Evolutionary conservation across 2,113 vertebrate species (phyloP).

Genomic region (Scatophagus argus): DNA sequence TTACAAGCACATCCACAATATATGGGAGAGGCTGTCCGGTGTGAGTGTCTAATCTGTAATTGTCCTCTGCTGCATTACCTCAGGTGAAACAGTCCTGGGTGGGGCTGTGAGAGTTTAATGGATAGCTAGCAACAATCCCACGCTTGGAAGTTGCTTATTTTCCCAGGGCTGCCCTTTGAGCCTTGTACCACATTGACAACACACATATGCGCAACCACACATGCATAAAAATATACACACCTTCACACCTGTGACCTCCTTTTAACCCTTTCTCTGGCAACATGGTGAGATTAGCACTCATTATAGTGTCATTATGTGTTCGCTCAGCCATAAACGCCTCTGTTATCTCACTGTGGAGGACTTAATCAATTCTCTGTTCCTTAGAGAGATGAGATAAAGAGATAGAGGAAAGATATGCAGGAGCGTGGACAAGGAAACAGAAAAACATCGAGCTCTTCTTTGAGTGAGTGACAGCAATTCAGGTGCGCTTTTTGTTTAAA

Average conservation of each 20-base stretch:
- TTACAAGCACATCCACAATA: conserved; percentile 71
- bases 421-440: conserved; percentile 21
- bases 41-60: conserved; percentile 75
- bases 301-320: conserved; percentile 78
- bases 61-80: conserved; percentile 74
- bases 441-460: conserved; percentile 23
- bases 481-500: neutral
- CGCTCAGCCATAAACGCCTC: conserved; percentile 66
- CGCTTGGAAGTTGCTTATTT: conserved; percentile 62
- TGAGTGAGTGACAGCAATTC: conserved; percentile 5
- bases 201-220: conserved; percentile 40
- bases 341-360: conserved; percentile 64
- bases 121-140: conserved; percentile 73
- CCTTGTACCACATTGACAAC: conserved; percentile 28
- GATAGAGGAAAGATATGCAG: conserved; percentile 56
- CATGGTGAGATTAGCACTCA: conserved; percentile 69
- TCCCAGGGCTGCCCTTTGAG: conserved; percentile 76
- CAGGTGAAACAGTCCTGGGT: conserved; percentile 75
- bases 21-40: conserved; percentile 72
- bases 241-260: conserved; percentile 75
- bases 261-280: conserved; percentile 66
- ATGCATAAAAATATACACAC: conserved; percentile 58
- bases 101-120: conserved; percentile 68
- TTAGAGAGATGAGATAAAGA: conserved; percentile 61
- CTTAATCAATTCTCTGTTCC: conserved; percentile 69